phyloP scores from a whole-genome alignment of 2,113 vertebrate species.

The Mobula hypostoma region DNA sequence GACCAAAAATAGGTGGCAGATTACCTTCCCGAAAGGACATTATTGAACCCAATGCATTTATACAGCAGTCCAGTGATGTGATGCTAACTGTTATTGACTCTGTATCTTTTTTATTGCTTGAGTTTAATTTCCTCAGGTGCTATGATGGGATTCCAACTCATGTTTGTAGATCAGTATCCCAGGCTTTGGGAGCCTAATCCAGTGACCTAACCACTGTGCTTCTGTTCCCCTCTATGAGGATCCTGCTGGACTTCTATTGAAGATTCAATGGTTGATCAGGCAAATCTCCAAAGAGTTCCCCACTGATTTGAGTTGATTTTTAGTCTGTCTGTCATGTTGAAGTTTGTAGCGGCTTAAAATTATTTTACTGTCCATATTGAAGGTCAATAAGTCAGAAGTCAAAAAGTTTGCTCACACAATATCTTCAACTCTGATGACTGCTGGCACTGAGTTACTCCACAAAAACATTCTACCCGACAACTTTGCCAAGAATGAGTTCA shows the following conservation, averaged over 20 bases:
- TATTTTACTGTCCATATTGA: not conserved
- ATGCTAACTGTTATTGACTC: no score
- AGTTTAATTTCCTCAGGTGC: no score
- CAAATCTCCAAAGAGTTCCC: not conserved
- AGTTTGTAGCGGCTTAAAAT: not conserved
- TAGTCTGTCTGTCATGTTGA: not conserved
- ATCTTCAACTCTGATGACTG: not conserved
- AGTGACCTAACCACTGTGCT: no score
- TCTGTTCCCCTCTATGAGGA: no score
- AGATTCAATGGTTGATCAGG: not conserved
- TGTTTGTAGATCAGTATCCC: no score
- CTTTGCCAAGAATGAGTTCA: not conserved
- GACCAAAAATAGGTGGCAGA: no score
- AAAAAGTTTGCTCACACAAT: not conserved
- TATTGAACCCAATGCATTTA: no score
- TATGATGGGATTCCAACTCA: no score
- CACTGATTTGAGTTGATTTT: not conserved
- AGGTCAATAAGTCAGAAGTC: not conserved
- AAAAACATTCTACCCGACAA: not conserved
- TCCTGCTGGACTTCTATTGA: not conserved
- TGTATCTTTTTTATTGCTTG: no score
- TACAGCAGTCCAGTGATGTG: no score
- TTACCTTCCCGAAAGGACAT: no score
- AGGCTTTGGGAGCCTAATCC: no score
- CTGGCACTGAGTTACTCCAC: not conserved